phyloP scores from a whole-genome alignment of 2,113 vertebrate genomes.

The Pygoscelis antarcticus region DNA sequence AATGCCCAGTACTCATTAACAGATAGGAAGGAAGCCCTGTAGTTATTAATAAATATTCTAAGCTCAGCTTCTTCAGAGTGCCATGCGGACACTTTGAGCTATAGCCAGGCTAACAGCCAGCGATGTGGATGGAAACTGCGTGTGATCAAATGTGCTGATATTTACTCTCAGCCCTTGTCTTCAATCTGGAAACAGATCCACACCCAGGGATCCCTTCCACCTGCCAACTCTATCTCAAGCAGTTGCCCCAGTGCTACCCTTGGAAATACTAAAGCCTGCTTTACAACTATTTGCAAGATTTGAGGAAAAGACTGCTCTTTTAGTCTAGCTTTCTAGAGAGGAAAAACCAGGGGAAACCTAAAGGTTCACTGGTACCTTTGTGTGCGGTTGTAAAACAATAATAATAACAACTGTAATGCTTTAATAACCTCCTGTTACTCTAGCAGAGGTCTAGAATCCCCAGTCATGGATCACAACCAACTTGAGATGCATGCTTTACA shows the following conservation, averaged over 20 bases:
- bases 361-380: not conserved
- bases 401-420: not conserved
- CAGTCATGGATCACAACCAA: not conserved
- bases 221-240: not conserved
- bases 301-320: not conserved
- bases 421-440: not conserved
- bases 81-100: not conserved
- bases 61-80: not conserved
- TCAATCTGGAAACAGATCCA: not conserved
- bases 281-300: not conserved
- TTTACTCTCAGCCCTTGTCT: not conserved
- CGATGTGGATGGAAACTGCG: accelerated
- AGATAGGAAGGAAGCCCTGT: not conserved
- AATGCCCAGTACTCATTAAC: not conserved
- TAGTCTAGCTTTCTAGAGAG: not conserved
- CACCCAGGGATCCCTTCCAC: not conserved
- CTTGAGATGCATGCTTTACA: not conserved
- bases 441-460: not conserved
- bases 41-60: accelerated
- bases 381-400: not conserved
- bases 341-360: not conserved
- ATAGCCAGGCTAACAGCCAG: not conserved
- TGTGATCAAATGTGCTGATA: not conserved
- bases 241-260: not conserved
- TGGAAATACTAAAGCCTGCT: not conserved